Base-by-base conservation (phyloP, 2,797 vertebrate genomes). In the Pteropus rufus region DNA sequence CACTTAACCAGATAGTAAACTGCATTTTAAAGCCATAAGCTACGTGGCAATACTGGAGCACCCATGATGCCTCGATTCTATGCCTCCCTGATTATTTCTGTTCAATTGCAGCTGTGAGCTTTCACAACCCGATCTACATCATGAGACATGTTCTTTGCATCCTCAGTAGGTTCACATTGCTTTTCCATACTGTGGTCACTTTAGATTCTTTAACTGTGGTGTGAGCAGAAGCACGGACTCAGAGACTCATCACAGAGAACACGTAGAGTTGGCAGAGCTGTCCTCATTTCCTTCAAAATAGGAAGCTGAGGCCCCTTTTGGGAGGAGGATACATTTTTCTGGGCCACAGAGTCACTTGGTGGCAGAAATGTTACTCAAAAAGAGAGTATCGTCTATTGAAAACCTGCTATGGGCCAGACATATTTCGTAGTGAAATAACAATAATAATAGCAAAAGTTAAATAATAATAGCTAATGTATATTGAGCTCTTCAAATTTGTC, bases 1-100 rank as follows among this genome's bases (percentile, higher is more conserved):
- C 65, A 88, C 56, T 89, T 92, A 84, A 44, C 39, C 84, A 52
- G 62, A 67, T 81, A 91, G 24, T 52, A 46, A 79, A 76, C 23
- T 5, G 19, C 12, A 34, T n/a, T 87, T 89, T 62, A 93, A 97
- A 96, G 41, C 70, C 10, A 14, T 3, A 84, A 58, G 46, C 21
- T 54, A 70, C 2, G 39, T 46, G 79, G 31, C 64, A 39, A 72
- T 0, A 52, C 29, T 10, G 18, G 97, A 16, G 31, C 11, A 36
- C 19, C 67, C 75, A 79, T 2, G 67, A 10, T 56, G 18, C 62
- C 54, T 91, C 83, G 10, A 73, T 91, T 58, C 15, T 52, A 11
- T 31, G 4, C 0, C 8, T 5, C 44, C 9, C 16, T 15, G 31
- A 2, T 86, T 93, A 84, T 75, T 91, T 97, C 36, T 23, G 60